Evolutionary conservation across 2,888 invertebrate genomes (phyloP).

Genomic region (Scrobipalpa atriplicella): DNA sequence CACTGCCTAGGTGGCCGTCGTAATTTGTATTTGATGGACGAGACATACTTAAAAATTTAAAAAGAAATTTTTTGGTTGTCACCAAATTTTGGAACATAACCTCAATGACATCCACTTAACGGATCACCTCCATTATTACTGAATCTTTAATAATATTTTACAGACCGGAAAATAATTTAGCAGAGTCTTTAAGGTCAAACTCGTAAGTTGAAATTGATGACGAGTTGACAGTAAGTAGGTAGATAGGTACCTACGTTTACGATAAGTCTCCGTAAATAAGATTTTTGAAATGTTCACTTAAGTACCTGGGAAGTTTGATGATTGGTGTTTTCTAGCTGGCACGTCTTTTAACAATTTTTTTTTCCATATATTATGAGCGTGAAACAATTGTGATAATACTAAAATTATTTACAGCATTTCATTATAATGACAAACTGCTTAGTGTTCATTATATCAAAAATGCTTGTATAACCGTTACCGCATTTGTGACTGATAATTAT

Average conservation of each 20-base stretch:
- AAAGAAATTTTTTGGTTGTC: not conserved
- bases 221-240: not conserved
- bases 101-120: constrained; percentile 9
- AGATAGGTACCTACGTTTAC: no score
- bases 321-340: no score
- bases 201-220: not conserved
- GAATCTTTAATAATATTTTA: constrained; percentile 6
- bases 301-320: no score
- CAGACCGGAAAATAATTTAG: not conserved
- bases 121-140: not conserved
- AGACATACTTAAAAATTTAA: not conserved
- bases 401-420: not conserved
- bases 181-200: constrained; percentile 1
- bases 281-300: no score
- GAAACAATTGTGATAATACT: no score
- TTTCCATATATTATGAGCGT: no score
- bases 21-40: constrained; percentile 1
- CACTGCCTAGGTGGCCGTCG: not conserved
- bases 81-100: not conserved
- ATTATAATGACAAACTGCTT: not conserved
- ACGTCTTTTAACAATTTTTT: no score
- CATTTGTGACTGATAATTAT: not conserved
- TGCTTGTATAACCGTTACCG: not conserved
- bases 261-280: no score
- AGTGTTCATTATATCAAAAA: not conserved